A percentile compares a stretch with the other conserved stretches of the same genome.
Conservation (phyloP, 2,888 invertebrate genomes). For the Macaria notata region DNA sequence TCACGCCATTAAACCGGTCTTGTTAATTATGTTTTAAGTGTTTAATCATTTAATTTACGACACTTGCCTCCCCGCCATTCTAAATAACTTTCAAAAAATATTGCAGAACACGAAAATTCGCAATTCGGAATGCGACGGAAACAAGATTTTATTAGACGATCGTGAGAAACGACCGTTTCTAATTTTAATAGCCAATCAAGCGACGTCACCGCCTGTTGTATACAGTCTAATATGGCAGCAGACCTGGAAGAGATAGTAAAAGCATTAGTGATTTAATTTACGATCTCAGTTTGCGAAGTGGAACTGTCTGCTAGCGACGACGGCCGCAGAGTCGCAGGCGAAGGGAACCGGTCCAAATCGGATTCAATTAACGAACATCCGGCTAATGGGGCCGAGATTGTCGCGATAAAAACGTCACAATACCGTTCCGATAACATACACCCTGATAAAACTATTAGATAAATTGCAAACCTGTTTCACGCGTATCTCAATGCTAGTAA, state of each 20-base stretch:
- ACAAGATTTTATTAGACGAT: conserved; percentile 23
- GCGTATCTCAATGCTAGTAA: conserved; percentile 9
- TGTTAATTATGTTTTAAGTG: too few species aligned
- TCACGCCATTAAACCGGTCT: conserved; percentile 33
- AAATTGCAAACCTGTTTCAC: conserved; percentile 13
- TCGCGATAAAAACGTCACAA: conserved; percentile 44
- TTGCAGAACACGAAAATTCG: too few species aligned
- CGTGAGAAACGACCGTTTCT: conserved; percentile 39
- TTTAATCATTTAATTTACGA: conserved; percentile 17
- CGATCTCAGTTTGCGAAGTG: conserved; percentile 25
- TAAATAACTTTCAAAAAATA: too few species aligned
- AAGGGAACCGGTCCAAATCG: conserved; percentile 41
- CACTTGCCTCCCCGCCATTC: too few species aligned
- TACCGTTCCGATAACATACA: conserved; percentile 37
- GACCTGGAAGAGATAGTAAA: conserved; percentile 28
- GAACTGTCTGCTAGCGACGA: conserved; percentile 1
- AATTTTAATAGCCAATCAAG: conserved; percentile 21
- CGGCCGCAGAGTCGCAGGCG: conserved; percentile 20
- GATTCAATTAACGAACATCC: conserved; percentile 57
- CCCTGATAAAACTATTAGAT: conserved; percentile 8
- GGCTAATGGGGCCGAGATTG: conserved; percentile 42
- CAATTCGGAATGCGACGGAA: background rate
- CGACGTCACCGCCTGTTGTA: background rate
- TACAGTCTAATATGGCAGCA: conserved; percentile 9
- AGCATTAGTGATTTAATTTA: conserved; percentile 42